Conservation (phyloP, 1,140 invertebrate genomes). For the Zaprionus nigranus region DNA sequence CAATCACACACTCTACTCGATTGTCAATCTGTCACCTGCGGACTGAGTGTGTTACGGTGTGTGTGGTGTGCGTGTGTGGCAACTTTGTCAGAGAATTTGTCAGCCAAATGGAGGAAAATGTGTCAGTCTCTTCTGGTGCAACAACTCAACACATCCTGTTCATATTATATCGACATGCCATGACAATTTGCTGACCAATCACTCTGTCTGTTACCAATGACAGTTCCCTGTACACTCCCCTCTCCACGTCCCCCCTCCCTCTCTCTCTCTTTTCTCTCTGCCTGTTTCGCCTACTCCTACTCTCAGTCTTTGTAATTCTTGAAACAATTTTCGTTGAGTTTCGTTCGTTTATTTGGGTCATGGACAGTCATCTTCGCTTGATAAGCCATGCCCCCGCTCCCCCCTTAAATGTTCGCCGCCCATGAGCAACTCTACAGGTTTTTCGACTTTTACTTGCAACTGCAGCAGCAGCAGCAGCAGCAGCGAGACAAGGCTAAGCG, state of each 20-base stretch:
- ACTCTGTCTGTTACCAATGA: neutral
- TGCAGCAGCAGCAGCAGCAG: constrained; percentile 23
- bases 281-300: constrained; percentile 9
- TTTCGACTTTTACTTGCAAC: constrained; percentile 81
- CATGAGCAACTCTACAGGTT: constrained; percentile 61
- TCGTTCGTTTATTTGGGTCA: constrained; percentile 76
- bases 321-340: constrained; percentile 64
- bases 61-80: neutral
- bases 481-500: constrained; percentile 33
- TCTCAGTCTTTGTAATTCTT: constrained; percentile 58
- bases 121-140: neutral
- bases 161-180: neutral
- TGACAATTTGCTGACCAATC: constrained; percentile 5
- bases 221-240: neutral
- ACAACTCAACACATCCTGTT: neutral
- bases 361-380: constrained; percentile 69
- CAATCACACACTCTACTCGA: neutral
- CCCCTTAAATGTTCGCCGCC: neutral
- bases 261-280: neutral
- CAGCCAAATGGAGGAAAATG: neutral
- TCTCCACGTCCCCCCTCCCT: neutral
- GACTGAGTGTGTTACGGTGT: neutral
- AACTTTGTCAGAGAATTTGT: neutral
- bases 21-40: neutral
- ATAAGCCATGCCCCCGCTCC: neutral